Percentiles rank a stretch among this genome's conserved stretches.
These are phyloP conservation scores for Anguilla anguilla DNA, from an alignment of 2,797 vertebrate species.

Conservation along the genomic window DNA sequence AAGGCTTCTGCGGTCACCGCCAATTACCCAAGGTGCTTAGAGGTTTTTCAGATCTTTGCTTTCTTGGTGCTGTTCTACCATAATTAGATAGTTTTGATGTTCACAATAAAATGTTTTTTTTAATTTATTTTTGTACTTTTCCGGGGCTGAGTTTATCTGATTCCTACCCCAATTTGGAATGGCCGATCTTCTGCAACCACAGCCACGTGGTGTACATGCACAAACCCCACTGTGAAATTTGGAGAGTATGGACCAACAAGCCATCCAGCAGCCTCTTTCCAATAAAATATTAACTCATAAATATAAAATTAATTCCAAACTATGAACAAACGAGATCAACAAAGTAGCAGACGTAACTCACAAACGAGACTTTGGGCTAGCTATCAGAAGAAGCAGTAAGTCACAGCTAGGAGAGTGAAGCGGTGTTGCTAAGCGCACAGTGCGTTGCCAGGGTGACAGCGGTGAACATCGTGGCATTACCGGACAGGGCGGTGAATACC, in stretches of 20 bases:
- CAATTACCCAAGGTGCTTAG: not conserved
- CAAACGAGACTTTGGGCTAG: not conserved
- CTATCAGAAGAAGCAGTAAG: not conserved
- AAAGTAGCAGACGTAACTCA: not conserved
- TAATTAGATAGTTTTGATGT: not conserved
- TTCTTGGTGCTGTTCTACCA: not conserved
- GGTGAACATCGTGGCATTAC: slow-evolving; percentile 56
- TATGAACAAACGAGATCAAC: not conserved
- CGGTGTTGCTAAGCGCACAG: not conserved
- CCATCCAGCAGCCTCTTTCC: too few relatives aligned
- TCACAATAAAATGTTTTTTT: too few relatives aligned
- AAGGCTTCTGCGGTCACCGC: not conserved
- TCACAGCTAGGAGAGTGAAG: not conserved
- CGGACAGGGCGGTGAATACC: slow-evolving; percentile 86
- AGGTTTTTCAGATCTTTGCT: not conserved
- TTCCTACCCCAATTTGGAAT: too few relatives aligned
- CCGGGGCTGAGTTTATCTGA: too few relatives aligned
- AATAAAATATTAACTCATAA: not conserved
- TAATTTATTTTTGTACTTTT: too few relatives aligned
- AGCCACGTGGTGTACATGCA: too few relatives aligned
- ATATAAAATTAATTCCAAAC: not conserved
- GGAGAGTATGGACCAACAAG: too few relatives aligned
- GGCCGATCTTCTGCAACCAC: too few relatives aligned
- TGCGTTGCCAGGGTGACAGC: not conserved
- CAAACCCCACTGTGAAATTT: too few relatives aligned